Base-by-base conservation (phyloP, 2,888 invertebrate genomes). In the Lingula anatina region DNA sequence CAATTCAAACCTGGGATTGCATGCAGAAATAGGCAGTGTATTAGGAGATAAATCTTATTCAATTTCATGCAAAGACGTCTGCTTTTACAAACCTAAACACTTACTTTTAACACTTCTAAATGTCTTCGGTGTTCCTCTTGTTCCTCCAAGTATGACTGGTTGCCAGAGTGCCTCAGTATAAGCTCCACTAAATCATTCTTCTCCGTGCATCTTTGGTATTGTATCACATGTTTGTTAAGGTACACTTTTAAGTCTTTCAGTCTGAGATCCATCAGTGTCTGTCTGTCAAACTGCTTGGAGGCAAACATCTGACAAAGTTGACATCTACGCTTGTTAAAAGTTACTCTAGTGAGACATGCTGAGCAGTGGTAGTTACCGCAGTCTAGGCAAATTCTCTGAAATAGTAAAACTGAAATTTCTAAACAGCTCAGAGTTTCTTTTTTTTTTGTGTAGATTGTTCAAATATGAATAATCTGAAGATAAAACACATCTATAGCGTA, bases 151-250 rank as follows among this genome's bases (percentile, higher is more conserved):
- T 53, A 45, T 9, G 23, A 41, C 26, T 49, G 41, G 20, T 47
- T 48, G 37, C 39, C 64, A 50, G 57, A 65, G 49, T 64, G 57
- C 60, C 61, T 44, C 35, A 73, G 52, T 21, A 73, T 50, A 18
- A 73, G 53, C 27, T 75, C 74, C 24, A 73, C 66, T 15, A 76
- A 55, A 51, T 76, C 73, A 46, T 65, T 59, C 48, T 75, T 76
- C 54, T 76, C 76, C 36, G 54, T 63, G 53, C 73, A 74, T 23
- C 63, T 64, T 21, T 60, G 54, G 15, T 65, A 67, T 2, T 69
- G 59, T 21, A 75, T 66, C 49, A 64, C 65, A 23, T 63, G 60
- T 38, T 56, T 60, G 23, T 56, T 51, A 18, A 75, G 59, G 47
- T 73, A 65, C n/a, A 62, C 57, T 26, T 66, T 61, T 52, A 75